Conservation (phyloP, 2,888 invertebrate species). For the Noctua fimbriata region DNA sequence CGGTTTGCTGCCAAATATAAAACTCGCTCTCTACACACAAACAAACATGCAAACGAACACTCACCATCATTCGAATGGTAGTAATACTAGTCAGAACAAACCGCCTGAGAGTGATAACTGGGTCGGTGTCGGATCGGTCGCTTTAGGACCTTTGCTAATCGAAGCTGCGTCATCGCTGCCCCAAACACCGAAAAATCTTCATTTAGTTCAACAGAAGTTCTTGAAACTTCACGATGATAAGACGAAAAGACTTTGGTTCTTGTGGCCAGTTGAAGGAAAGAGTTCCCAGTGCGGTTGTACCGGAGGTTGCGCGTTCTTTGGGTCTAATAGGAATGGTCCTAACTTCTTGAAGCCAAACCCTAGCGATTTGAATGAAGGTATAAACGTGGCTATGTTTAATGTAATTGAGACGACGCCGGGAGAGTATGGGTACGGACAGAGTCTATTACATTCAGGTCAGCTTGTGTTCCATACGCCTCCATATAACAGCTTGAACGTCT, state of each 20-base stretch:
- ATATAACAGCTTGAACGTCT: slow-evolving; percentile 94
- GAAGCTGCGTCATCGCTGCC: slow-evolving; percentile 97
- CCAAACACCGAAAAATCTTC: slow-evolving; percentile 94
- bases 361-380: slow-evolving; percentile 95
- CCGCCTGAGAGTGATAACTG: slow-evolving; percentile 92
- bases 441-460: slow-evolving; percentile 96
- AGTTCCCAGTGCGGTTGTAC: slow-evolving; percentile 97
- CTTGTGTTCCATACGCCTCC: slow-evolving; percentile 97
- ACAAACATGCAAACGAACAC: slow-evolving; percentile 90
- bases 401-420: slow-evolving; percentile 93
- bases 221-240: slow-evolving; percentile 95
- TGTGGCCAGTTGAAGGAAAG: slow-evolving; percentile 95
- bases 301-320: slow-evolving; percentile 98
- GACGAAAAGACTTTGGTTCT: slow-evolving; percentile 97
- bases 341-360: slow-evolving; percentile 96
- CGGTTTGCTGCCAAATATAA: slow-evolving; percentile 94
- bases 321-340: slow-evolving; percentile 96
- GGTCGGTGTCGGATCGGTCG: slow-evolving; percentile 97
- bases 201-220: slow-evolving; percentile 95
- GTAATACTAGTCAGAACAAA: slow-evolving; percentile 83
- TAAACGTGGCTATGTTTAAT: slow-evolving; percentile 95
- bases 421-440: slow-evolving; percentile 98
- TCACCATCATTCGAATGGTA: slow-evolving; percentile 90
- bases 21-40: slow-evolving; percentile 91
- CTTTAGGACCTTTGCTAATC: slow-evolving; percentile 96